These are phyloP conservation scores for Pangasius larnaudii DNA, from an alignment of 2,797 vertebrate species.

Conservation along the genomic window DNA sequence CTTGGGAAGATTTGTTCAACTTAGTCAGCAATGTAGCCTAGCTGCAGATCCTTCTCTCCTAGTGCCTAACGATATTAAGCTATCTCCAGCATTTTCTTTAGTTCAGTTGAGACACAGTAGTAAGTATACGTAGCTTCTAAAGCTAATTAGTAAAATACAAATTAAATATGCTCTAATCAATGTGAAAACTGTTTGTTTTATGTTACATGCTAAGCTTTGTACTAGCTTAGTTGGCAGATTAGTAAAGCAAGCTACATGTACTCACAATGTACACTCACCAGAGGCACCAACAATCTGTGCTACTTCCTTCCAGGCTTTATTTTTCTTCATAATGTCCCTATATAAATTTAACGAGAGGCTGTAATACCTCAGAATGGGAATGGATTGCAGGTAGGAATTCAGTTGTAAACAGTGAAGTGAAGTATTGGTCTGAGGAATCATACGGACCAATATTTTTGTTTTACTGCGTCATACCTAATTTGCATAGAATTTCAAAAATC, in stretches of 20 bases:
- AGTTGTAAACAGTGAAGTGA: background rate
- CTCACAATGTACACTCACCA: background rate
- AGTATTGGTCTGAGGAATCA: background rate
- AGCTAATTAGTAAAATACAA: background rate
- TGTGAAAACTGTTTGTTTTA: background rate
- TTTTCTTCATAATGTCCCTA: background rate
- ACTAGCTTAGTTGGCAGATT: background rate
- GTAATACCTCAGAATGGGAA: background rate
- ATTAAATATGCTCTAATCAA: background rate
- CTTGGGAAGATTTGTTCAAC: constrained; percentile 63
- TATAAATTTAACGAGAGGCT: background rate
- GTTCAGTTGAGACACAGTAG: background rate
- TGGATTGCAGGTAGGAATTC: too few relatives aligned
- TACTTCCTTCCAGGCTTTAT: background rate
- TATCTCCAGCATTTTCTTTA: background rate
- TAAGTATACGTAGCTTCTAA: background rate
- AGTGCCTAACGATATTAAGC: background rate
- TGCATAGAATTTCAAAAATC: background rate
- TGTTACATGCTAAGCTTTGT: background rate
- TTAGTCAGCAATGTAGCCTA: constrained; percentile 47
- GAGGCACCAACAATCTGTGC: background rate
- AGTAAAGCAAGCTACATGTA: background rate
- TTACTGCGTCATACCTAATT: background rate
- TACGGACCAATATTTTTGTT: background rate
- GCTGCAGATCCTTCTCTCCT: constrained; percentile 39